Evolutionary conservation across 2,888 invertebrate species (phyloP).

Genomic region (Chrysomela aeneicollis): DNA sequence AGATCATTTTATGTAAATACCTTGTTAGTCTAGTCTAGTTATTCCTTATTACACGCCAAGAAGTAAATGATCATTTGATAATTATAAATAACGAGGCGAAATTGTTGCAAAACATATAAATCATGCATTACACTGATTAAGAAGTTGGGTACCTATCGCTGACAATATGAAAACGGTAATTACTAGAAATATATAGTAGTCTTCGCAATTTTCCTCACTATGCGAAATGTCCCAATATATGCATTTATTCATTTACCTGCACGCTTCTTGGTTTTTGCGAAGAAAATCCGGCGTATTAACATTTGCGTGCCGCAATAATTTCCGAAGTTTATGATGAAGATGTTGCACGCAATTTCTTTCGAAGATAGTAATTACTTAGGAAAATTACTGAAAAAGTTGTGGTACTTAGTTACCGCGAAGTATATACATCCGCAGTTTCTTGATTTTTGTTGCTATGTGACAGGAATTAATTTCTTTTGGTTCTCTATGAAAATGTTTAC

Average conservation of each 20-base stretch:
- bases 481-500: no score
- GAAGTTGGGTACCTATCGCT: constrained; percentile 12
- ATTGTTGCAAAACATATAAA: constrained; percentile 8
- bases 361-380: neutral
- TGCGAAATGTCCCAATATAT: constrained; percentile 1
- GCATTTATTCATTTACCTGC: constrained; percentile 1
- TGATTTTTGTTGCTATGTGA: neutral
- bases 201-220: constrained; percentile 1
- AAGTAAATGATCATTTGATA: neutral
- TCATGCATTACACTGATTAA: neutral
- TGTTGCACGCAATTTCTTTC: neutral
- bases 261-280: neutral
- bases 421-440: constrained; percentile 1
- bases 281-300: neutral
- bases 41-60: neutral
- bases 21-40: constrained; percentile 6
- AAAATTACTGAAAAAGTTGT: neutral
- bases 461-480: no score
- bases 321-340: neutral
- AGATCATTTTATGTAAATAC: neutral
- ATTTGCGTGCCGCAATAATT: neutral
- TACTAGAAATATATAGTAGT: neutral
- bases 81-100: constrained; percentile 4
- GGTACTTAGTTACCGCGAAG: neutral
- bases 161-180: constrained; percentile 7